These are phyloP conservation scores for Coelopa pilipes DNA, from an alignment of 2,888 invertebrate genomes.

Conservation along the genomic window DNA sequence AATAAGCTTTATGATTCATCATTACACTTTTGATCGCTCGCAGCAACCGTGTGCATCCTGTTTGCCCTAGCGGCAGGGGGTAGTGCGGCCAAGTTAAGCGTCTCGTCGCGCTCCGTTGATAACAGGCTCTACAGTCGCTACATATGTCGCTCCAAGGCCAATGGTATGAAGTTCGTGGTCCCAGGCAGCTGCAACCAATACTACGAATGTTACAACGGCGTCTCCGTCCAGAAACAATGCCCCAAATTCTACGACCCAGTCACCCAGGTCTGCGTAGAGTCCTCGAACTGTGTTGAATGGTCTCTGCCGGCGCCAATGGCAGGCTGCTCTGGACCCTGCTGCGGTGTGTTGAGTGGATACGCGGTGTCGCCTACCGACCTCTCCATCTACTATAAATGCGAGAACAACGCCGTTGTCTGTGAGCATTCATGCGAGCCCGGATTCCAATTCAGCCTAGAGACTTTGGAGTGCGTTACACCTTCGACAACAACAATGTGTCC, in stretches of 20 bases:
- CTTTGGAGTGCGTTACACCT: slow-evolving; percentile 37
- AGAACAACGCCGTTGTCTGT: slow-evolving; percentile 31
- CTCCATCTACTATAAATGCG: slow-evolving; percentile 43
- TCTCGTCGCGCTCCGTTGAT: slow-evolving; percentile 45
- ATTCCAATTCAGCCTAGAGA: slow-evolving; percentile 42
- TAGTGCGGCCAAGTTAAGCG: slow-evolving; percentile 48
- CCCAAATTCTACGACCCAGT: slow-evolving; percentile 51
- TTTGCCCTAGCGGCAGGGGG: slow-evolving; percentile 38
- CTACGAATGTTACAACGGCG: slow-evolving; percentile 56
- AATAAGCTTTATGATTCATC: too few species aligned
- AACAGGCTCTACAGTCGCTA: slow-evolving; percentile 53
- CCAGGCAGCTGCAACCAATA: slow-evolving; percentile 61
- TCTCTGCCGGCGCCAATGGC: neutral
- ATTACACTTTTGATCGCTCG: too few species aligned
- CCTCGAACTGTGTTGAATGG: slow-evolving; percentile 50
- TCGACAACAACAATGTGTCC: slow-evolving; percentile 7
- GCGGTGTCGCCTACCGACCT: slow-evolving; percentile 39
- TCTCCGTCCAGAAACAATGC: slow-evolving; percentile 49
- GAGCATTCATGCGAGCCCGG: slow-evolving; percentile 37
- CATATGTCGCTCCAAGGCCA: slow-evolving; percentile 52
- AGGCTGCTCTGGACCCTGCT: slow-evolving; percentile 42
- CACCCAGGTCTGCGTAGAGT: slow-evolving; percentile 50
- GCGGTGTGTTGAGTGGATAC: slow-evolving; percentile 40
- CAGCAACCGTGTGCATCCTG: slow-evolving; percentile 40
- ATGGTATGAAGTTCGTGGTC: slow-evolving; percentile 58